Conservation (phyloP, 1,140 invertebrate species). For the Lepidotrigona ventralis region DNA sequence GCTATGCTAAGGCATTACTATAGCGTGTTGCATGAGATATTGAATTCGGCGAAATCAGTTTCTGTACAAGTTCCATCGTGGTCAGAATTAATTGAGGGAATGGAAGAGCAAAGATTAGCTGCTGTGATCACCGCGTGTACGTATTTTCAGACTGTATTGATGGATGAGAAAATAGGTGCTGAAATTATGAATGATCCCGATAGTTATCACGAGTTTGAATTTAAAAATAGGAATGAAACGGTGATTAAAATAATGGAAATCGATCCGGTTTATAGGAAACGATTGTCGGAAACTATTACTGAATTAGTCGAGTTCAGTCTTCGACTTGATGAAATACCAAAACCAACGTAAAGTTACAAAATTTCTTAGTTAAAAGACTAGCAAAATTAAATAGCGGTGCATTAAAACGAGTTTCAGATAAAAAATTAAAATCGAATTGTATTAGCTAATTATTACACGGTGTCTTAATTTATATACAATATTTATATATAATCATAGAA, state of each 20-base stretch:
- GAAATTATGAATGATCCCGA: conserved; percentile 59
- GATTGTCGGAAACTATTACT: conserved; percentile 65
- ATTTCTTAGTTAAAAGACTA: too few relatives aligned
- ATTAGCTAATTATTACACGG: neutral
- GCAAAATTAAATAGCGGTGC: too few relatives aligned
- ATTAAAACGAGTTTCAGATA: neutral
- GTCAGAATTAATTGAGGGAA: conserved; percentile 67
- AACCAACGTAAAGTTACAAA: conserved; percentile 42
- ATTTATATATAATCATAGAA: neutral
- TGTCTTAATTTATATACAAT: neutral
- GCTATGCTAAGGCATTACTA: conserved; percentile 75
- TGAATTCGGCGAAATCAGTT: conserved; percentile 39
- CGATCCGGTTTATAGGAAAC: conserved; percentile 63
- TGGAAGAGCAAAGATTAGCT: conserved; percentile 72
- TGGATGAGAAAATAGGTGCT: conserved; percentile 64
- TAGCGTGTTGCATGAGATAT: conserved; percentile 55
- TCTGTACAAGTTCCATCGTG: conserved; percentile 60
- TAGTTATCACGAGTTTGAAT: conserved; percentile 64
- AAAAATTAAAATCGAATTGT: neutral
- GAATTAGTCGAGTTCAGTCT: conserved; percentile 71
- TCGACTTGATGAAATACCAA: conserved; percentile 59
- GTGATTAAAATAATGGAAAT: conserved; percentile 64
- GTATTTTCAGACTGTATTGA: conserved; percentile 70
- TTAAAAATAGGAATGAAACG: conserved; percentile 58
- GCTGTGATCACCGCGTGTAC: conserved; percentile 67